Evolutionary conservation across 2,888 invertebrate species (phyloP).

Genomic region (Proisotoma minuta): DNA sequence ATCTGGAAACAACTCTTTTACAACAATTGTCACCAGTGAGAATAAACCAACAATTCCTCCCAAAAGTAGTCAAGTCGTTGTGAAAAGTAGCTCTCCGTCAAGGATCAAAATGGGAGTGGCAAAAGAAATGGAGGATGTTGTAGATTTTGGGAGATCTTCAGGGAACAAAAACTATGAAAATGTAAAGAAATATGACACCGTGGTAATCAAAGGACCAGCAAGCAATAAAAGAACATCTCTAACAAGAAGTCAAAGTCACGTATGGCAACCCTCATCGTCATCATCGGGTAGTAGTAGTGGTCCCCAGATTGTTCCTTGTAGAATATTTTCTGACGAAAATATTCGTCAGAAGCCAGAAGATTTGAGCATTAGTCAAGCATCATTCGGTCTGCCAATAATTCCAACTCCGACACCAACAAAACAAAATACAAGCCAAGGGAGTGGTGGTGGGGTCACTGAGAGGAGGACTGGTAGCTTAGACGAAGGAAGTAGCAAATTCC

Average conservation of each 20-base stretch:
- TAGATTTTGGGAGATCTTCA: constrained; percentile 7
- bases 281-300: no score
- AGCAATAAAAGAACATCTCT: constrained; percentile 29
- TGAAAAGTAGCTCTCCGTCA: constrained; percentile 16
- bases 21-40: neutral
- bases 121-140: constrained; percentile 33
- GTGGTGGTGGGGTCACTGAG: neutral
- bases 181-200: constrained; percentile 42
- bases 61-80: constrained; percentile 14
- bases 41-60: neutral
- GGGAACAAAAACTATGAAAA: constrained; percentile 24
- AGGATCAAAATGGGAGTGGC: constrained; percentile 37
- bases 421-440: no score
- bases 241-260: constrained; percentile 44
- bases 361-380: neutral
- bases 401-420: neutral
- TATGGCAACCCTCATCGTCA: constrained; percentile 45
- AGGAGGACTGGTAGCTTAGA: neutral
- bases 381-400: neutral
- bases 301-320: constrained; percentile 22
- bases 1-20: neutral
- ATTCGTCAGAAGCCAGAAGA: constrained; percentile 22
- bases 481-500: neutral
- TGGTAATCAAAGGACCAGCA: constrained; percentile 34
- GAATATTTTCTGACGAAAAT: constrained; percentile 44